phyloP scores from a whole-genome alignment of 2,113 vertebrate species.

The Stigmatopora argus region DNA sequence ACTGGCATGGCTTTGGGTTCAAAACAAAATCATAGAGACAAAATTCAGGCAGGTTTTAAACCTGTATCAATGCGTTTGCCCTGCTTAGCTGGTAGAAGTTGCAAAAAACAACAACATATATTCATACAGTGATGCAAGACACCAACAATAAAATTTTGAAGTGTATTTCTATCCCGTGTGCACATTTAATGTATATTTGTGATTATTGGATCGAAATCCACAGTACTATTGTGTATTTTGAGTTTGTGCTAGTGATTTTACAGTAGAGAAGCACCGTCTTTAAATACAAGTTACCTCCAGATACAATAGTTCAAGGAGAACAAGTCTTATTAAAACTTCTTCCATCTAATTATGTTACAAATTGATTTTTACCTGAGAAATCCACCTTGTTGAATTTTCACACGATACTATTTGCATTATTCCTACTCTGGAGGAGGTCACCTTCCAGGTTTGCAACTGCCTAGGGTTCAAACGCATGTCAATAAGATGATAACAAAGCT shows the following conservation, averaged over 20 bases:
- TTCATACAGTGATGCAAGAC: not conserved
- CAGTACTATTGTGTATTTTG: too few species aligned
- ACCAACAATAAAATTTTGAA: not conserved
- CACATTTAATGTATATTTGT: too few species aligned
- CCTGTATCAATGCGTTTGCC: not conserved
- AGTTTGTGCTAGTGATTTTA: too few species aligned
- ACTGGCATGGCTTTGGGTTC: not conserved
- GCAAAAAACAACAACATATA: not conserved
- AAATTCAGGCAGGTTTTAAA: not conserved
- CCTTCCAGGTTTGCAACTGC: not conserved
- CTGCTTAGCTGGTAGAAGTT: not conserved
- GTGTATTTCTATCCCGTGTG: too few species aligned
- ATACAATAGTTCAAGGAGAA: slow-evolving; percentile 18
- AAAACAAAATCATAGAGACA: not conserved
- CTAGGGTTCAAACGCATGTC: slow-evolving; percentile 44
- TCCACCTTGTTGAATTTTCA: slow-evolving; percentile 32
- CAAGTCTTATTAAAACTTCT: slow-evolving; percentile 24
- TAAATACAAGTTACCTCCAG: slow-evolving; percentile 28
- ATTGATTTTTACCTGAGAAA: slow-evolving; percentile 22
- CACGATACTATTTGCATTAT: slow-evolving; percentile 32
- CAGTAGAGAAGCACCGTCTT: not conserved
- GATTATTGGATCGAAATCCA: too few species aligned
- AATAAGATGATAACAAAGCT: slow-evolving; percentile 41
- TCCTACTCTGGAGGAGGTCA: slow-evolving; percentile 2
- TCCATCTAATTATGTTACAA: slow-evolving; percentile 16